Evolutionary conservation across 2,113 vertebrate genomes (phyloP), one percentile per base, ranked within the genome.

Genomic region (Centrocercus urophasianus): DNA sequence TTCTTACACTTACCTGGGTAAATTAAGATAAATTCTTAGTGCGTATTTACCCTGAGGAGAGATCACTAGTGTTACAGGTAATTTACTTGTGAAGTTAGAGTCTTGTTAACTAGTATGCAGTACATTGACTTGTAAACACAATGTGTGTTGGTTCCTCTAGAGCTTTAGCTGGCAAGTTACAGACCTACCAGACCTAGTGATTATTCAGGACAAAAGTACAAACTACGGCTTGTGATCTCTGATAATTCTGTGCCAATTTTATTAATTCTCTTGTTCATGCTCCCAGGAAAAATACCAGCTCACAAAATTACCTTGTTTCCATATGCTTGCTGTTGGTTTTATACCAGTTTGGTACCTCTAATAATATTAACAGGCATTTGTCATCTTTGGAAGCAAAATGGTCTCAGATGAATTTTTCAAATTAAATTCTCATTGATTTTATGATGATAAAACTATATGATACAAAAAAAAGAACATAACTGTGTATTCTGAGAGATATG

Each of bases 41-140:
- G 8, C 5, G 8, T 56, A 52, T 69, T 89, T 47, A 78, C 34
- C 21, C 8, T 40, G 54, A 66, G 30, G 16, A 84, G 5, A 84
- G n/a, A 84, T 64, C 59, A 38, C 18, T 36, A 5, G 8, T 4
- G 61, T 50, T 64, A 15, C 59, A n/a, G 18, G 30, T 18, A 82
- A 65, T 70, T 16, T 74, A 25, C 2, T 83, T 80, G 60, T 45
- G 27, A 70, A 78, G 24, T 56, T 19, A 18, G 71, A 72, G 13
- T 56, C 22, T 43, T 30, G 0, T 43, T 57, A 38, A 45, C 20
- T 1, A 0, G 54, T 77, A 45, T 1, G 12, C 8, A 28, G 11
- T 72, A 18, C 47, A 57, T 18, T 30, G n/a, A 57, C 24, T 20
- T 32, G n/a, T 28, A 69, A 90, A 61, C 20, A 61, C 47, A 36